phyloP scores from a whole-genome alignment of 1,140 invertebrate genomes.

The Neodiprion lecontei region DNA sequence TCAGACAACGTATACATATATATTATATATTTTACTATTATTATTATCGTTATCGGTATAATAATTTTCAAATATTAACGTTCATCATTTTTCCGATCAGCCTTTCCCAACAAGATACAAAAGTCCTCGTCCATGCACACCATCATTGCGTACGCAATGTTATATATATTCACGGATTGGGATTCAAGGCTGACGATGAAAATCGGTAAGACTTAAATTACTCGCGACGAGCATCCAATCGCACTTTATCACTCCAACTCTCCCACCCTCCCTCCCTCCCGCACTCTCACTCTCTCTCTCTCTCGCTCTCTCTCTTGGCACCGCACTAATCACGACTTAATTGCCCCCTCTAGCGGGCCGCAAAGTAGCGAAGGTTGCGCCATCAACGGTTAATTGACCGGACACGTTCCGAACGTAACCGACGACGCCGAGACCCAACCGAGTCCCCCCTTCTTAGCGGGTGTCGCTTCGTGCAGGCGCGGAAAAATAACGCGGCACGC shows the following conservation, averaged over 20 bases:
- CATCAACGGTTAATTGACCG: conserved; percentile 44
- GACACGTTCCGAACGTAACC: conserved; percentile 27
- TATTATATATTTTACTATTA: no score
- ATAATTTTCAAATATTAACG: no score
- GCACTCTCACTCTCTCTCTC: neutral
- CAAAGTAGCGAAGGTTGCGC: conserved; percentile 39
- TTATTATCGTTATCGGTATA: no score
- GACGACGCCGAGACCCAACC: conserved; percentile 30
- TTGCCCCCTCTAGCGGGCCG: conserved; percentile 35
- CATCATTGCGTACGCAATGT: no score
- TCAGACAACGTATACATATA: no score
- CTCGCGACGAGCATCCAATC: neutral
- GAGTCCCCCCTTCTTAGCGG: conserved; percentile 24
- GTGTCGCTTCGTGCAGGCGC: conserved; percentile 18
- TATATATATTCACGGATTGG: no score
- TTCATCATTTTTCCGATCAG: no score
- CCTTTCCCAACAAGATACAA: no score
- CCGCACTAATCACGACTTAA: conserved; percentile 48
- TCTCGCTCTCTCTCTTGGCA: neutral
- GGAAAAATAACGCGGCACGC: conserved; percentile 9
- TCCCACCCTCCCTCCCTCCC: no score
- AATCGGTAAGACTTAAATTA: neutral
- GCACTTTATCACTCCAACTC: neutral
- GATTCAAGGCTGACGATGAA: neutral
- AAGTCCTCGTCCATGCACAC: no score